Percentiles rank a stretch among this genome's conserved stretches.
phyloP scores from a whole-genome alignment of 2,888 invertebrate genomes.

The Acleris laterana region DNA sequence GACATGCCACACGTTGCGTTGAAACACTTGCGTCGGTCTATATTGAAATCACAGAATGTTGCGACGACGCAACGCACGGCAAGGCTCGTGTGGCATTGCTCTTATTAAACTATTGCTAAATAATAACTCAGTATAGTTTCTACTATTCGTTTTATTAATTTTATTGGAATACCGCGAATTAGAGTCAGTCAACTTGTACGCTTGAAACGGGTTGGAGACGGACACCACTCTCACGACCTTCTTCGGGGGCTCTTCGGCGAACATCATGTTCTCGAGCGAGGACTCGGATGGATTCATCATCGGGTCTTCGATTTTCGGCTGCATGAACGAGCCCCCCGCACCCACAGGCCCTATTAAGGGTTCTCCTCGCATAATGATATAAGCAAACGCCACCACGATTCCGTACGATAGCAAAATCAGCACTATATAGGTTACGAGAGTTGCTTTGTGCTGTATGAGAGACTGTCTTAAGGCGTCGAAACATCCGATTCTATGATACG shows the following conservation, averaged over 20 bases:
- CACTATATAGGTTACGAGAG: constrained; percentile 59
- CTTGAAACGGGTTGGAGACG: constrained; percentile 63
- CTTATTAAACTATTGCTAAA: not conserved
- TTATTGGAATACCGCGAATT: not conserved
- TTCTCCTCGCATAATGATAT: constrained; percentile 64
- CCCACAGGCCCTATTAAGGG: constrained; percentile 59
- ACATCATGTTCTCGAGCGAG: constrained; percentile 61
- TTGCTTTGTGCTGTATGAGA: constrained; percentile 57
- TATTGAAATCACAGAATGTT: too few relatives aligned
- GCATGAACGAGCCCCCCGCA: constrained; percentile 43
- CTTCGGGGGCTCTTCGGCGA: constrained; percentile 65
- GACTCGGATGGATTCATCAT: constrained; percentile 45
- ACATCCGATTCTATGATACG: constrained; percentile 61
- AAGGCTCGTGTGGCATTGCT: too few relatives aligned
- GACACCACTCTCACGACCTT: constrained; percentile 70
- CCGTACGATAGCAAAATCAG: constrained; percentile 52
- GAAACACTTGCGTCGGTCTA: too few relatives aligned
- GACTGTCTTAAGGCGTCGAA: constrained; percentile 56
- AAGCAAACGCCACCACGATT: constrained; percentile 62
- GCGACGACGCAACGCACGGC: too few relatives aligned
- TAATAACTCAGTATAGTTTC: not conserved
- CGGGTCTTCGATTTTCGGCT: constrained; percentile 39
- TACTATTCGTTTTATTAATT: not conserved
- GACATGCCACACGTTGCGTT: too few relatives aligned
- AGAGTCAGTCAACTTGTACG: constrained; percentile 53